These are phyloP conservation scores for Scomber scombrus DNA, from an alignment of 2,113 vertebrate genomes.

Conservation along the genomic window DNA sequence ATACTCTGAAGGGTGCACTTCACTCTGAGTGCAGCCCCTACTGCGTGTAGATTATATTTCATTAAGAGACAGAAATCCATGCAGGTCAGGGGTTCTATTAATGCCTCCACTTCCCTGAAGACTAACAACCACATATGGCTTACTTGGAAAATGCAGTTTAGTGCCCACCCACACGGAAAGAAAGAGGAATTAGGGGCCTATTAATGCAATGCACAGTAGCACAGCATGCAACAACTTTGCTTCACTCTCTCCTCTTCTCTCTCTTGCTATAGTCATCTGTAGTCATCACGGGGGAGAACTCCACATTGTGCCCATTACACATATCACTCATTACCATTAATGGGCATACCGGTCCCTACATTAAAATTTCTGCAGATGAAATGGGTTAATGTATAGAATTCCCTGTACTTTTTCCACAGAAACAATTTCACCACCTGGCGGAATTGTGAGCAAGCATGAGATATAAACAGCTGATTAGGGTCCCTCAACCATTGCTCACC, in stretches of 20 bases:
- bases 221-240: conserved; percentile 57
- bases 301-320: not conserved
- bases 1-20: conserved; percentile 69
- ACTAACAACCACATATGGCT: conserved; percentile 78
- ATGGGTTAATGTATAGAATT: not conserved
- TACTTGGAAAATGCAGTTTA: conserved; percentile 74
- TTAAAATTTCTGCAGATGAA: not conserved
- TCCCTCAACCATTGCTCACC: not conserved
- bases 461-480: not conserved
- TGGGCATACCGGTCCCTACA: not conserved
- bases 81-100: conserved; percentile 76
- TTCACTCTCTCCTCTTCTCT: conserved; percentile 41
- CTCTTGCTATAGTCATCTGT: conserved; percentile 12
- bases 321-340: not conserved
- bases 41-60: conserved; percentile 76
- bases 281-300: not conserved
- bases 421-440: conserved; percentile 1
- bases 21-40: conserved; percentile 73
- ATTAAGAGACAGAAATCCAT: conserved; percentile 76
- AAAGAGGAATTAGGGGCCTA: conserved; percentile 72
- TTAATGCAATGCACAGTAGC: conserved; percentile 68
- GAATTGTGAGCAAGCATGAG: not conserved
- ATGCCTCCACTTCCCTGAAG: conserved; percentile 72
- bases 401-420: not conserved
- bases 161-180: conserved; percentile 70